phyloP scores from a whole-genome alignment of 2,888 invertebrate genomes.

The Nephrotoma guestfalica region DNA sequence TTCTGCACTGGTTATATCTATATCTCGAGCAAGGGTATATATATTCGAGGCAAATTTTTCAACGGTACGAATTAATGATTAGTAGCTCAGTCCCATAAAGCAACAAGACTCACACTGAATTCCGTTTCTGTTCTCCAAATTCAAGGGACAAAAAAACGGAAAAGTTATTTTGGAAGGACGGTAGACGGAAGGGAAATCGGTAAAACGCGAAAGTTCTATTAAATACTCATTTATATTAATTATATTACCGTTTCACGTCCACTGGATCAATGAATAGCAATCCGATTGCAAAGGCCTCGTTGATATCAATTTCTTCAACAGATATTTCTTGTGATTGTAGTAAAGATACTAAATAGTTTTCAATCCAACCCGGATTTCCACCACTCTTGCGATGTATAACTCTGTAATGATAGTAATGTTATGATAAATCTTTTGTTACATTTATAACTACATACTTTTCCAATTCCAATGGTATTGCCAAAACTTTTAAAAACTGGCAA shows the following conservation, averaged over 20 bases:
- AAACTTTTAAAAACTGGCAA: conserved; percentile 46
- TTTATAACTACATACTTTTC: conserved; percentile 37
- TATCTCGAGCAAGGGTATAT: too few relatives aligned
- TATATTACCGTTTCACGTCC: conserved; percentile 6
- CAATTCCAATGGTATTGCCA: conserved; percentile 45
- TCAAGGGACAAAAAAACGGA: too few relatives aligned
- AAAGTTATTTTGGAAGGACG: too few relatives aligned
- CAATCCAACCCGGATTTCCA: conserved; percentile 52
- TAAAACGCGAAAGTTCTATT: background rate
- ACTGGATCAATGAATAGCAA: conserved; percentile 16
- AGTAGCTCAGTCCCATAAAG: too few relatives aligned
- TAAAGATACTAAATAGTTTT: conserved; percentile 44
- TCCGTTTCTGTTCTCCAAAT: too few relatives aligned
- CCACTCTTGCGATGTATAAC: conserved; percentile 43
- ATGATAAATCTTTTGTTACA: background rate
- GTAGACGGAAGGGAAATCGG: too few relatives aligned
- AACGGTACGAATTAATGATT: too few relatives aligned
- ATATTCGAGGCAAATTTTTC: too few relatives aligned
- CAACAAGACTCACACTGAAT: too few relatives aligned
- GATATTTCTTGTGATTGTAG: conserved; percentile 37
- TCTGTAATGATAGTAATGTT: conserved; percentile 24
- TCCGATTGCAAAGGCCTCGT: conserved; percentile 23
- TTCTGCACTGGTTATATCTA: too few relatives aligned
- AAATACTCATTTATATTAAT: background rate
- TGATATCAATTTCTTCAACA: conserved; percentile 13